Base-by-base conservation (phyloP, 2,797 vertebrate species). In the Momotus momota region DNA sequence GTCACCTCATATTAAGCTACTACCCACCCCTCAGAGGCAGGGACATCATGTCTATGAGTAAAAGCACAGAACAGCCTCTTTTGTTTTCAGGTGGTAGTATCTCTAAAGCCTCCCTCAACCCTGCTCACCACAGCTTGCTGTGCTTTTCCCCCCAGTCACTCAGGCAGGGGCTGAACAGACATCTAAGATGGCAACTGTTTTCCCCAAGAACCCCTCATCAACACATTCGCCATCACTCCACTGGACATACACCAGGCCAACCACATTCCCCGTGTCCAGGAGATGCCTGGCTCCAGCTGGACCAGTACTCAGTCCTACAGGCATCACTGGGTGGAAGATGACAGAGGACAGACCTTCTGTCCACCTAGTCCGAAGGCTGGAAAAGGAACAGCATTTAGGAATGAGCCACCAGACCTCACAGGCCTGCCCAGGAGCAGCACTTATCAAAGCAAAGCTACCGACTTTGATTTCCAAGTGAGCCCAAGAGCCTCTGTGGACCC, bases 381-480 rank as follows among this genome's bases (percentile, higher is more conserved):
- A 73, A 79, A 80, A 74, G 31, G 41, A 96, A 91, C 27, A 77
- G 48, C 45, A 75, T 77, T 92, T 82, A 66, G 29, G 52, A 91
- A 90, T 0, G 10, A 88, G 55, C 55, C 62, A 49, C 12, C 6
- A 1, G 1, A 64, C 81, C 86, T 94, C 49, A 60, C 48, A 80
- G 41, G 54, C 31, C 69, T 69, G 38, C 73, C 69, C 43, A 54
- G 80, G 54, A 91, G 85, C 81, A 86, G 70, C 66, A 77, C 55
- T 82, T 95, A 97, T 66, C 88, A 86, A 80, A 95, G 71, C 61
- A 60, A 58, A 93, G 75, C 57, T 89, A 54, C 35, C 89, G 83
- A 57, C 70, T 73, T 73, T 62, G 82, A 95, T 94, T 82, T 83
- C 20, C 10, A 29, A 8, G 77, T 0, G 16, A 86, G 71, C 4